A percentile compares a stretch with the other conserved stretches of the same genome.
phyloP scores from a whole-genome alignment of 35 echinoderm and acorn worm genomes.

The Stichopus chloronotus region DNA sequence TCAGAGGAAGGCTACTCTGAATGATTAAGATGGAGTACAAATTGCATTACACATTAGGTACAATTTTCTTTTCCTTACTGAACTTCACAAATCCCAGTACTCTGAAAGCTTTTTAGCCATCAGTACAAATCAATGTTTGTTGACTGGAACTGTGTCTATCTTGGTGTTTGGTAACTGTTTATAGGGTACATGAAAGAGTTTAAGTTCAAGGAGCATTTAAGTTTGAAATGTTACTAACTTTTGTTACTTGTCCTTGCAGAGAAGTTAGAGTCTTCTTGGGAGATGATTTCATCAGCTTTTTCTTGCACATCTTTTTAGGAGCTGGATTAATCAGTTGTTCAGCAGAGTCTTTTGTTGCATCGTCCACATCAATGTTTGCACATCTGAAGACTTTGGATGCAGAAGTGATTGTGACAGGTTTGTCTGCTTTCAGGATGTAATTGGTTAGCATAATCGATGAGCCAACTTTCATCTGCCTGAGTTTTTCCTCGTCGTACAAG shows the following conservation, averaged over 20 bases:
- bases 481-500: neutral
- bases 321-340: conserved; percentile 5
- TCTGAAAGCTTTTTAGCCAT: neutral
- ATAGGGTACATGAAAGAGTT: neutral
- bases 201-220: neutral
- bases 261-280: conserved; percentile 29
- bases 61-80: neutral
- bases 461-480: neutral
- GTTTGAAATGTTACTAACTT: conserved; percentile 17
- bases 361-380: neutral
- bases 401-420: conserved; percentile 2
- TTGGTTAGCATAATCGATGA: conserved; percentile 8
- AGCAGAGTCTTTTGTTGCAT: neutral
- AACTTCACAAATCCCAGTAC: neutral
- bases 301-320: neutral
- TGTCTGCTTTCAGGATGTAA: conserved; percentile 23
- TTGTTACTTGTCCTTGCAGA: conserved; percentile 9
- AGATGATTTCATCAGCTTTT: neutral
- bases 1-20: neutral
- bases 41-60: neutral
- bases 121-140: conserved; percentile 16
- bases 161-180: neutral
- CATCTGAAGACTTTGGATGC: conserved; percentile 22
- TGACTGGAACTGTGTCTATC: neutral
- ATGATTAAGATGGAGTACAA: neutral